A percentile compares a stretch with the other conserved stretches of the same genome.
phyloP scores from a whole-genome alignment of 2,797 vertebrate genomes.

The Eidolon dupreanum region DNA sequence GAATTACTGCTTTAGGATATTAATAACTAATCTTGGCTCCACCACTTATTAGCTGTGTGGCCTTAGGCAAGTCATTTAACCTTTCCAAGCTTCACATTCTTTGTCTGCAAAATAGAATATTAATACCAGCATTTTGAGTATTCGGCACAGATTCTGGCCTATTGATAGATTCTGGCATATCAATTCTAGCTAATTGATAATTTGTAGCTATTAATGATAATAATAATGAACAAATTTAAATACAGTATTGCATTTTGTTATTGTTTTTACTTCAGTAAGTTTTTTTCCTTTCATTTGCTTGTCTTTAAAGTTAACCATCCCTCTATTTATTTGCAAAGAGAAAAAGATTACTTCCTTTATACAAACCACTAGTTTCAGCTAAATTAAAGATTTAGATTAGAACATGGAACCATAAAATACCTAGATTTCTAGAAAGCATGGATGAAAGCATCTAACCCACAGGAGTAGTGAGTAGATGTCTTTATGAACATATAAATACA shows the following conservation, averaged over 20 bases:
- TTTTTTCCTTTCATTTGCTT: not conserved
- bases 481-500: not conserved
- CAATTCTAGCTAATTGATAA: not conserved
- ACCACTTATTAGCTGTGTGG: slow-evolving; percentile 35
- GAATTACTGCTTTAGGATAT: slow-evolving; percentile 4
- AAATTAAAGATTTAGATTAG: slow-evolving; percentile 44
- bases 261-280: slow-evolving; percentile 1
- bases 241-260: slow-evolving; percentile 18
- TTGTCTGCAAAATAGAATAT: slow-evolving; percentile 17
- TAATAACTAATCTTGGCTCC: slow-evolving; percentile 44
- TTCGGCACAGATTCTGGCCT: slow-evolving; percentile 43
- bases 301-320: slow-evolving; percentile 9
- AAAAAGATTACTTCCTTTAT: not conserved
- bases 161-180: not conserved
- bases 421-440: not conserved
- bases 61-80: slow-evolving; percentile 53
- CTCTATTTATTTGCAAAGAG: not conserved
- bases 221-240: slow-evolving; percentile 29
- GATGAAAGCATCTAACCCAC: not conserved
- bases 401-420: not conserved
- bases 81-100: slow-evolving; percentile 32
- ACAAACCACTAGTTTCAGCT: not conserved
- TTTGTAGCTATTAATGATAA: slow-evolving; percentile 27
- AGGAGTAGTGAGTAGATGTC: not conserved
- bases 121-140: slow-evolving; percentile 30